Conservation (phyloP, 2,113 vertebrate species). For the Blennius ocellaris region DNA sequence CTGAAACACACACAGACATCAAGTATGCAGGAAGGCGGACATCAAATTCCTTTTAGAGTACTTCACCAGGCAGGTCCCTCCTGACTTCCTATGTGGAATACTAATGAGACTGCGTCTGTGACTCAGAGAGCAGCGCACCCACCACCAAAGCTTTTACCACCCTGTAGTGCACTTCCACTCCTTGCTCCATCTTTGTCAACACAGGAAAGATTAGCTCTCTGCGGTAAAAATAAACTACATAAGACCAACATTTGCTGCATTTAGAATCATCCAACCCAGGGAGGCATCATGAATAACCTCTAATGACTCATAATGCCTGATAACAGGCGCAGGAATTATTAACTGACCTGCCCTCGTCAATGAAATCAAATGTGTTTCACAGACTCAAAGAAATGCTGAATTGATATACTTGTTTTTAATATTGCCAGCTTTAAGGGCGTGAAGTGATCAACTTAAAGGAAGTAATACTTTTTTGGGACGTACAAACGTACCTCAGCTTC, state of each 20-base stretch:
- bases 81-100: constrained; percentile 57
- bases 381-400: constrained; percentile 12
- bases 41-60: constrained; percentile 73
- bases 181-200: constrained; percentile 36
- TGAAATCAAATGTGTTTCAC: constrained; percentile 18
- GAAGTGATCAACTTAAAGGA: constrained; percentile 1
- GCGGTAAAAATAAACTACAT: constrained; percentile 26
- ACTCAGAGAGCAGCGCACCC: constrained; percentile 48
- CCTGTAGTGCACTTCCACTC: constrained; percentile 47
- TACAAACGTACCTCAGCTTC: neutral
- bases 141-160: constrained; percentile 73
- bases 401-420: neutral
- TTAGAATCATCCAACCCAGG: constrained; percentile 31
- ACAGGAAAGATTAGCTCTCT: constrained; percentile 32
- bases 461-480: neutral
- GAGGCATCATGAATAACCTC: constrained; percentile 26
- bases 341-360: constrained; percentile 19
- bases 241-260: constrained; percentile 32
- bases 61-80: constrained; percentile 37
- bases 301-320: constrained; percentile 28
- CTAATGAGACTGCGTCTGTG: constrained; percentile 58
- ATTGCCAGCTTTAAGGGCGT: neutral
- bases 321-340: constrained; percentile 17
- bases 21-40: constrained; percentile 49
- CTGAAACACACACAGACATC: constrained; percentile 30